A percentile compares a stretch with the other conserved stretches of the same genome.
Conservation (phyloP, 2,797 vertebrate species). For the Astyanax mexicanus region DNA sequence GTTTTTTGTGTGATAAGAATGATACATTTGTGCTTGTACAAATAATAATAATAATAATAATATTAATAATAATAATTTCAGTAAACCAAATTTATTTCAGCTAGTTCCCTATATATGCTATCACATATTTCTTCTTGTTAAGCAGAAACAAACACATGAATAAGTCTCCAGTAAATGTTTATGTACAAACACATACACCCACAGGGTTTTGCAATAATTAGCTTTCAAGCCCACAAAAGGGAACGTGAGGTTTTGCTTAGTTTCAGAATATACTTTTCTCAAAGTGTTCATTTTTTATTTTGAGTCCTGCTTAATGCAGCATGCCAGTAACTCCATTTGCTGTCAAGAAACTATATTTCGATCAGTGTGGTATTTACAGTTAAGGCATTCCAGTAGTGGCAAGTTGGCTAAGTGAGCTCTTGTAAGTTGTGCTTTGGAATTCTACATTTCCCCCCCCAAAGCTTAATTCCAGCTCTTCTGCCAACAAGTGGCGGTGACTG, state of each 20-base stretch:
- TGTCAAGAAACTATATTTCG: constrained; percentile 11
- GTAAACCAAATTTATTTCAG: too few relatives aligned
- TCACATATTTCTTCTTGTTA: too few relatives aligned
- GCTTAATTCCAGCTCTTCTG: not conserved
- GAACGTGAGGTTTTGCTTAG: too few relatives aligned
- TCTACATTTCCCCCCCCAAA: constrained; percentile 5
- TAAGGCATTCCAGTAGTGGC: constrained; percentile 15
- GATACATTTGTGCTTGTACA: too few relatives aligned
- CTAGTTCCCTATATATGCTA: too few relatives aligned
- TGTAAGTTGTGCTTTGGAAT: constrained; percentile 13
- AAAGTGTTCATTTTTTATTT: not conserved
- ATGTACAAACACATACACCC: not conserved
- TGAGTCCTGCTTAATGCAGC: not conserved
- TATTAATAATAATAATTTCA: too few relatives aligned
- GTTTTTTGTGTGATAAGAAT: too few relatives aligned
- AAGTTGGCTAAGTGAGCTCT: not conserved
- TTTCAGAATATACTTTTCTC: constrained; percentile 1
- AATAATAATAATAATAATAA: too few relatives aligned
- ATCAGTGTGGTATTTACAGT: not conserved
- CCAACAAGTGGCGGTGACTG: constrained; percentile 16
- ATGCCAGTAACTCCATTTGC: constrained; percentile 17
- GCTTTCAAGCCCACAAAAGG: too few relatives aligned
- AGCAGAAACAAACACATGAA: too few relatives aligned
- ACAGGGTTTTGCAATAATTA: too few relatives aligned
- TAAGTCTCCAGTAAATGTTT: too few relatives aligned